Evolutionary conservation across 2,113 vertebrate genomes (phyloP), one percentile per base, ranked within the genome.

Genomic region (Amia ocellicauda): DNA sequence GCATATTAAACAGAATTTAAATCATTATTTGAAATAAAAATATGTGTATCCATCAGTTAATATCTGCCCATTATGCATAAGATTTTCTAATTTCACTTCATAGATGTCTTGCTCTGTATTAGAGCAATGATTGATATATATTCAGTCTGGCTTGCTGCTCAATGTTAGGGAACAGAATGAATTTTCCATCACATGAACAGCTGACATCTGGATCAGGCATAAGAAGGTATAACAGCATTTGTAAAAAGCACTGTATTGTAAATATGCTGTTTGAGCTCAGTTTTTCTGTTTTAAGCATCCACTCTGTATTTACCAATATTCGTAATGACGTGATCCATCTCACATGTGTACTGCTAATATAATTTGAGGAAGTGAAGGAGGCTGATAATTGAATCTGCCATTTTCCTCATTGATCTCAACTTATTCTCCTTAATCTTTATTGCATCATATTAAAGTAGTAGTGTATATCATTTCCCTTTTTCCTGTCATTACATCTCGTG

Each of bases 271-370:
- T n/a, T n/a, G n/a, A n/a, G n/a, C n/a, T n/a, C n/a, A 47, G 16
- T 2, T 4, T 24, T 52, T 8, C 20, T 20, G 22, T n/a, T 28
- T 19, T 65, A 14, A 65, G 72, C 66, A 79, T 74, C 79, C 19
- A 63, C 16, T 42, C 3, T 69, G 60, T 75, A 78, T 80, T 74
- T 7, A 55, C 74, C 68, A 69, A 74, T 80, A 84, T 80, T 76
- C 77, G 76, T 86, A 84, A 83, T 83, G 82, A 82, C 80, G 64
- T 72, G 66, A 85, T 87, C 83, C 81, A 85, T 86, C 82, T 85
- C 56, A 64, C n/a, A n/a, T 76, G 9, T 23, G 76, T 73, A 76
- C 83, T 84, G 80, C 72, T 80, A 82, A 82, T 79, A 79, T 76
- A 75, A 82, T 72, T 69, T 63, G 75, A 78, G 83, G 78, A 85